phyloP scores from a whole-genome alignment of 2,113 vertebrate genomes.

The Acinonyx jubatus region DNA sequence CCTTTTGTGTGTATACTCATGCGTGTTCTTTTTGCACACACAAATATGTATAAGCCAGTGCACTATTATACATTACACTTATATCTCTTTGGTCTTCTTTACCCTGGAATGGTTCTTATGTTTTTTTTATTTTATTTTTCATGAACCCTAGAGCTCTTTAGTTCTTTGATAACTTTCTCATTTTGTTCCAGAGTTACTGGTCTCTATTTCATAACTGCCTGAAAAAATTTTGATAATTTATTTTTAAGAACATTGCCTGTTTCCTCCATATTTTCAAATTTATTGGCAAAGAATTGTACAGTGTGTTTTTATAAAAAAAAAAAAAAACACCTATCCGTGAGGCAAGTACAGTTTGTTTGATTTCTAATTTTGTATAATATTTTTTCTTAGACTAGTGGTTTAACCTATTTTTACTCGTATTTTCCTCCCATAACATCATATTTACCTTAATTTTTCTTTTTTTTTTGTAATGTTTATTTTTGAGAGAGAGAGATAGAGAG shows the following conservation, averaged over 20 bases:
- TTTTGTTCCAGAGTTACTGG: background rate
- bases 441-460: background rate
- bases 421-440: background rate
- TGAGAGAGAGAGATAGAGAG: no score
- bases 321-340: background rate
- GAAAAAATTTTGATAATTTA: background rate
- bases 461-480: no score
- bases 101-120: background rate
- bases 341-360: background rate
- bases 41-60: background rate
- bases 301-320: background rate
- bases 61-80: background rate
- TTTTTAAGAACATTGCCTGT: background rate
- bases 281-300: background rate
- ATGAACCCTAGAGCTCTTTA: background rate
- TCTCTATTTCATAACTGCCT: background rate
- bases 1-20: background rate
- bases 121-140: background rate
- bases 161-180: background rate
- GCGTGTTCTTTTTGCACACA: background rate
- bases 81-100: background rate
- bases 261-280: background rate
- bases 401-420: conserved; percentile 13
- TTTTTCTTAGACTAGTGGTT: background rate
- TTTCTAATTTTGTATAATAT: conserved; percentile 6